A percentile compares a stretch with the other conserved stretches of the same genome.
phyloP scores from a whole-genome alignment of 2,888 invertebrate species.

The Microdon myrmicae region DNA sequence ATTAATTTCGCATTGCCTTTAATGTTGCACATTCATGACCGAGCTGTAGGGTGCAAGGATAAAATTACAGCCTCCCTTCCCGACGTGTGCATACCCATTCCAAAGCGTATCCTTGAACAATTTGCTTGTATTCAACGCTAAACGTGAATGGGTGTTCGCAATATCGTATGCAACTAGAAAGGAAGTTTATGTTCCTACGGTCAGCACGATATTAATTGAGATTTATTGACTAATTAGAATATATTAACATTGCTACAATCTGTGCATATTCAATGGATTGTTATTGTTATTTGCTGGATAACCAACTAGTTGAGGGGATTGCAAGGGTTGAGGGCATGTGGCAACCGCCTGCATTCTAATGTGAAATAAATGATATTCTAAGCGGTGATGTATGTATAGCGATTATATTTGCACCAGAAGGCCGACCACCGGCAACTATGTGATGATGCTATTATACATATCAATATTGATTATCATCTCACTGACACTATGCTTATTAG shows the following conservation, averaged over 20 bases:
- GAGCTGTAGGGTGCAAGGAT: too few species aligned
- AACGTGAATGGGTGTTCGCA: too few species aligned
- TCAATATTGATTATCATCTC: conserved; percentile 48
- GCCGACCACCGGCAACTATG: conserved; percentile 27
- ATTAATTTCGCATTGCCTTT: too few species aligned
- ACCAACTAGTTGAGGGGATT: background rate
- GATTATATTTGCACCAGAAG: conserved; percentile 46
- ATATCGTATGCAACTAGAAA: too few species aligned
- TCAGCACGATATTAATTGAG: conserved; percentile 60
- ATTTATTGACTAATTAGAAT: conserved; percentile 67
- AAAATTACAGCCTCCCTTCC: too few species aligned
- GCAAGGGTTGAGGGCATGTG: background rate
- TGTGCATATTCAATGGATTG: conserved; percentile 51
- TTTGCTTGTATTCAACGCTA: too few species aligned
- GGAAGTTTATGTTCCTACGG: conserved; percentile 45
- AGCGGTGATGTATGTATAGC: conserved; percentile 40
- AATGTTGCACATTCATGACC: too few species aligned
- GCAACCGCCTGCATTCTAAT: conserved; percentile 22
- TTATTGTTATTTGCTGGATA: conserved; percentile 42
- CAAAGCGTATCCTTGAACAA: conserved; percentile 17
- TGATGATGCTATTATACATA: conserved; percentile 44
- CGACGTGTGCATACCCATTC: too few species aligned
- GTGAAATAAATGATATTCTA: conserved; percentile 39
- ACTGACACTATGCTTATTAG: conserved; percentile 2
- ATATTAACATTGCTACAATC: conserved; percentile 60